Conservation (phyloP, 1,140 invertebrate genomes). For the Bombus difficillimus region DNA sequence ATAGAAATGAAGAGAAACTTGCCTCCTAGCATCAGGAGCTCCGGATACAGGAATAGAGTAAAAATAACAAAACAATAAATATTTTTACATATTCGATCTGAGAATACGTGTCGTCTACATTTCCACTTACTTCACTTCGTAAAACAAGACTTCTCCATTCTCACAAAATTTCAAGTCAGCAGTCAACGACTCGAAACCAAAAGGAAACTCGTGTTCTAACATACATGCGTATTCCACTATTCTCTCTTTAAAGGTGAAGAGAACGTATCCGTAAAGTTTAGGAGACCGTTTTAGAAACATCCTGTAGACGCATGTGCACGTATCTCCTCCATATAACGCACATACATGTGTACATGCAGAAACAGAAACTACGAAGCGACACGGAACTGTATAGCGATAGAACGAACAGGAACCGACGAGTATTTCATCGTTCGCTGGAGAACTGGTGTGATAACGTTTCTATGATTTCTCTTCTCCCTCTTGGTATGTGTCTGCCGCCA, state of each 20-base stretch:
- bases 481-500: background rate
- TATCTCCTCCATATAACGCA: too few relatives aligned
- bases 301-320: too few relatives aligned
- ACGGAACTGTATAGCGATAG: constrained; percentile 33
- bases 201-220: background rate
- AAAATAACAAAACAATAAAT: background rate
- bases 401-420: constrained; percentile 31
- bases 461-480: constrained; percentile 31
- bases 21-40: too few relatives aligned
- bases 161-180: background rate
- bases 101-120: background rate
- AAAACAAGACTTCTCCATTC: background rate
- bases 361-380: background rate
- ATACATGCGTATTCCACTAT: background rate
- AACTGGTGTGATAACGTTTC: constrained; percentile 43
- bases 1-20: background rate
- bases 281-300: background rate
- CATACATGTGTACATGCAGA: background rate
- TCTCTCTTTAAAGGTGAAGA: background rate
- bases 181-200: background rate
- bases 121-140: background rate
- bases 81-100: background rate
- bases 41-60: too few relatives aligned
- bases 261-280: background rate
- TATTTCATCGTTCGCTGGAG: constrained; percentile 52